Conservation (phyloP, 2,797 vertebrate genomes). For the Danio kyathit region DNA sequence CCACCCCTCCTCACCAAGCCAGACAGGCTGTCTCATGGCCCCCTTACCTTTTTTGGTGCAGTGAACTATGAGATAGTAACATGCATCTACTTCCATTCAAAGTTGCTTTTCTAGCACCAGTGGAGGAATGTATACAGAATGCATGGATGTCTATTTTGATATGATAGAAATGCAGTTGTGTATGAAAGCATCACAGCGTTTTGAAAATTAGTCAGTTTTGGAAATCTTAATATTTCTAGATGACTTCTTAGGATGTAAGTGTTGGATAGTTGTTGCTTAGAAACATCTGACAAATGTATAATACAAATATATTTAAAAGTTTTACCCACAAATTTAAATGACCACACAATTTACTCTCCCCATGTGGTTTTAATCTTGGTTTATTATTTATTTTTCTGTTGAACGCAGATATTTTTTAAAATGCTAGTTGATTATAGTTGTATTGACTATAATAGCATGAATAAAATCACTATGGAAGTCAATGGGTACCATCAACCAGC, state of each 20-base stretch:
- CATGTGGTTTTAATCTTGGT: too few relatives aligned
- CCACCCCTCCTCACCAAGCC: not conserved
- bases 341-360: too few relatives aligned
- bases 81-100: not conserved
- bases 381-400: too few relatives aligned
- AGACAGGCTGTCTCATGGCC: constrained; percentile 1
- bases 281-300: too few relatives aligned
- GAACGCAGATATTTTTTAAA: too few relatives aligned
- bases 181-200: not conserved
- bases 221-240: not conserved
- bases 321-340: too few relatives aligned
- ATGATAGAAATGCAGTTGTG: not conserved
- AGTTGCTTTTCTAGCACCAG: not conserved
- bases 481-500: too few relatives aligned
- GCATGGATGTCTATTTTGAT: not conserved
- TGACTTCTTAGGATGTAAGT: not conserved
- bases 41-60: constrained; percentile 52
- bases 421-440: too few relatives aligned
- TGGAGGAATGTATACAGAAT: not conserved
- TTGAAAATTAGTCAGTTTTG: not conserved
- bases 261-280: too few relatives aligned
- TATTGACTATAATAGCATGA: too few relatives aligned
- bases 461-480: too few relatives aligned
- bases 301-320: too few relatives aligned
- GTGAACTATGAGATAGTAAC: constrained; percentile 14